Evolutionary conservation across 2,888 invertebrate species (phyloP).

Genomic region (Acleris holmiana): DNA sequence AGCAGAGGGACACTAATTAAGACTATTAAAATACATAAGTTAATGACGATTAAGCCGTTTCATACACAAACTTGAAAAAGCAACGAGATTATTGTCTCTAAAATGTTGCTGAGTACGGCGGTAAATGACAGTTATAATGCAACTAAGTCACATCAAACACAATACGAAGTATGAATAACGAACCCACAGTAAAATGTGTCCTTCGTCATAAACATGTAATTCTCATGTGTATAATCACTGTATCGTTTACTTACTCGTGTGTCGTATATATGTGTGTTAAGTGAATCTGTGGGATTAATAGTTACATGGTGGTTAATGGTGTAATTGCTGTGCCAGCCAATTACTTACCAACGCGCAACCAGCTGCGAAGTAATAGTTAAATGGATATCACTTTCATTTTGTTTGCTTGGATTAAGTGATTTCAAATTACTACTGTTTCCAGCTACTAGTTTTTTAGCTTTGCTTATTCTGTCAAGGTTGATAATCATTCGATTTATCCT

Average conservation of each 20-base stretch:
- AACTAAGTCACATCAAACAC: constrained; percentile 10
- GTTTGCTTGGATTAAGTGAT: neutral
- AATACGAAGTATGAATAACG: constrained; percentile 23
- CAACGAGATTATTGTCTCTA: no score
- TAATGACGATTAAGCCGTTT: no score
- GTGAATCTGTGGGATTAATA: constrained; percentile 3
- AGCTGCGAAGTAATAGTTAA: constrained; percentile 23
- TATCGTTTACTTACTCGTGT: constrained; percentile 35
- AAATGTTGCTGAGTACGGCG: no score
- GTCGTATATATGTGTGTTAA: constrained; percentile 14
- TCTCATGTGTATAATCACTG: constrained; percentile 25
- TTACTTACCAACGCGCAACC: constrained; percentile 31
- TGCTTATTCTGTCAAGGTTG: no score
- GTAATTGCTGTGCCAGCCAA: constrained; percentile 30
- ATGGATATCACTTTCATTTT: constrained; percentile 17
- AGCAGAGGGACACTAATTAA: no score
- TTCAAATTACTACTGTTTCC: neutral
- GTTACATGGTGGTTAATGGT: constrained; percentile 22
- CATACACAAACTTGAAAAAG: no score
- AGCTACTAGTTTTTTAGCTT: no score
- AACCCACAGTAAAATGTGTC: constrained; percentile 27
- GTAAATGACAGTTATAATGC: no score
- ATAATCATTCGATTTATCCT: no score
- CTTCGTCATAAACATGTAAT: constrained; percentile 28
- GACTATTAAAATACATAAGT: no score